A percentile compares a stretch with the other conserved stretches of the same genome.
These are phyloP conservation scores for Aricia artaxerxes DNA, from an alignment of 2,888 invertebrate species.

Conservation along the genomic window DNA sequence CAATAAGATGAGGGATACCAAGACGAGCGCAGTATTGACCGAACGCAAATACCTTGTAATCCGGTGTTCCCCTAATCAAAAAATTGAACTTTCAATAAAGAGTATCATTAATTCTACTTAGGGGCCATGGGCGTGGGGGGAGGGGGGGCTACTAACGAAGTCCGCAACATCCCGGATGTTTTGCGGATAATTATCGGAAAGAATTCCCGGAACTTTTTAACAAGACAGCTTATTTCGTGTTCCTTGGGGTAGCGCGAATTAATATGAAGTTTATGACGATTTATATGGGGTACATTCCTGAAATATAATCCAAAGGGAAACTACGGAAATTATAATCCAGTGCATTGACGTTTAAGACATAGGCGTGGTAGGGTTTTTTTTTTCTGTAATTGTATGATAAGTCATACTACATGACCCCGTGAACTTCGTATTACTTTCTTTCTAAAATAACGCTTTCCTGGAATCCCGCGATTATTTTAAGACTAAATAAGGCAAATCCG, in stretches of 20 bases:
- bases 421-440: too few relatives aligned
- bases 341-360: too few relatives aligned
- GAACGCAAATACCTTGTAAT: constrained; percentile 74
- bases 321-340: too few relatives aligned
- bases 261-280: constrained; percentile 18
- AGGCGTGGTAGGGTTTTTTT: too few relatives aligned
- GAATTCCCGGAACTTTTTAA: constrained; percentile 47
- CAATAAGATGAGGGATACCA: not conserved
- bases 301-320: too few relatives aligned
- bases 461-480: too few relatives aligned
- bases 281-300: not conserved
- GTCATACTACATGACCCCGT: too few relatives aligned
- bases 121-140: constrained; percentile 39
- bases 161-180: constrained; percentile 70
- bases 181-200: constrained; percentile 72
- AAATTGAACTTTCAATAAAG: constrained; percentile 87
- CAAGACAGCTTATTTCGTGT: constrained; percentile 26
- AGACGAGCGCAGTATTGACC: constrained; percentile 56
- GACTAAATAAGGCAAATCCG: too few relatives aligned
- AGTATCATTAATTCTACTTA: constrained; percentile 84
- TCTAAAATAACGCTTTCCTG: too few relatives aligned
- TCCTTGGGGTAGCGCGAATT: constrained; percentile 20
- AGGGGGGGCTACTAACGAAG: constrained; percentile 65
- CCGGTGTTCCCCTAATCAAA: constrained; percentile 83
- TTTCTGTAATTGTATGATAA: too few relatives aligned